Conservation (phyloP, 2,797 vertebrate species). For the Clarias laeviceps region DNA sequence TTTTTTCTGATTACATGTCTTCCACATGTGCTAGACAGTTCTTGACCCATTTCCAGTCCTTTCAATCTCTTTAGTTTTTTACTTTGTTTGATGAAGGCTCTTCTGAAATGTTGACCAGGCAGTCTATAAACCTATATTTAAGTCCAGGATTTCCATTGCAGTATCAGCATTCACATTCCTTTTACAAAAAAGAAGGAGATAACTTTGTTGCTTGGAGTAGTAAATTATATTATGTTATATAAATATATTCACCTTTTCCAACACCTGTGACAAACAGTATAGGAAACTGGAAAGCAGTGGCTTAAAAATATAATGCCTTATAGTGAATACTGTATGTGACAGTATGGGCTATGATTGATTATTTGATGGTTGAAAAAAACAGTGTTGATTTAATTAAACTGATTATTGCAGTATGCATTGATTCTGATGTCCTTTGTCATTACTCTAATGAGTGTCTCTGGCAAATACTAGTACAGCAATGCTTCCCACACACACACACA, state of each 20-base stretch:
- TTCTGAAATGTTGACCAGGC: no score
- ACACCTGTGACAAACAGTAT: background rate
- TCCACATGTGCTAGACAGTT: no score
- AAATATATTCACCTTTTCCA: background rate
- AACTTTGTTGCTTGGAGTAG: background rate
- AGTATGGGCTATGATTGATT: background rate
- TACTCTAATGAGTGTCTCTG: background rate
- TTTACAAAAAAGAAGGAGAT: background rate
- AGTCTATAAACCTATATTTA: background rate
- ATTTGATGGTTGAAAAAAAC: background rate
- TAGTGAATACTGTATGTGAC: background rate
- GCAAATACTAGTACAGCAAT: background rate
- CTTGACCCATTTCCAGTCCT: no score
- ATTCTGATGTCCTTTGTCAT: background rate
- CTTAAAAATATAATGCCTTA: background rate
- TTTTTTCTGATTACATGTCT: no score
- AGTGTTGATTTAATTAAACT: conserved; percentile 1
- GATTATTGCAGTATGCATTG: background rate
- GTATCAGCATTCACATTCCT: background rate
- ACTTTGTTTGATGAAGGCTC: no score
- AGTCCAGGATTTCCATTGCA: background rate
- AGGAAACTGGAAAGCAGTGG: background rate
- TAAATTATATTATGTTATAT: background rate
- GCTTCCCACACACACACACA: no score
- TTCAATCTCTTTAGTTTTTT: no score